Evolutionary conservation across 2,797 vertebrate genomes (phyloP).

Genomic region (Merluccius polli): DNA sequence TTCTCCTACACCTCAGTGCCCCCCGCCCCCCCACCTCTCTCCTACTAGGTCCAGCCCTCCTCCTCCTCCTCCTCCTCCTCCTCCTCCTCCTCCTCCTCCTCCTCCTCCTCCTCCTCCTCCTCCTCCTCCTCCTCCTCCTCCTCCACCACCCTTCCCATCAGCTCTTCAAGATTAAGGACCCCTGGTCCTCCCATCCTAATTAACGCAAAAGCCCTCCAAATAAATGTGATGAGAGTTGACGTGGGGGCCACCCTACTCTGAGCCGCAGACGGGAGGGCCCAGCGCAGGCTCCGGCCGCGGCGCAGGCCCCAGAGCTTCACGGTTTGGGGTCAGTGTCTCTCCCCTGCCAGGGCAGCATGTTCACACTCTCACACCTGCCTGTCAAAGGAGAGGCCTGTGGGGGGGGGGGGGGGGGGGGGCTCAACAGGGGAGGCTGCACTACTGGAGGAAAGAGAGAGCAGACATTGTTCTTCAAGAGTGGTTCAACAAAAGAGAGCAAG

Average conservation of each 20-base stretch:
- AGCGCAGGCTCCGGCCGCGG: slow-evolving; percentile 27
- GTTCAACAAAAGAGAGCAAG: no score
- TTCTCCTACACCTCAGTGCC: slow-evolving; percentile 24
- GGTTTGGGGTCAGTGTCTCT: slow-evolving; percentile 86
- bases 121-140: slow-evolving; percentile 19
- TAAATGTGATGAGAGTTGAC: slow-evolving; percentile 66
- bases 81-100: neutral
- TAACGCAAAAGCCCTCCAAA: slow-evolving; percentile 59
- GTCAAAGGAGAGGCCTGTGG: slow-evolving; percentile 76
- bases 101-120: slow-evolving; percentile 25
- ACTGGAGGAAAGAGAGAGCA: neutral
- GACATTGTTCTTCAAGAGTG: no score
- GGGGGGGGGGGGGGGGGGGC: slow-evolving; percentile 8
- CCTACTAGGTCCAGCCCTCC: neutral
- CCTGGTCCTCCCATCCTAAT: slow-evolving; percentile 45
- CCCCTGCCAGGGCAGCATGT: slow-evolving; percentile 72
- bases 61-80: slow-evolving; percentile 17
- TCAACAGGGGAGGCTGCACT: neutral
- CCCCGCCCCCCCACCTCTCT: slow-evolving; percentile 22
- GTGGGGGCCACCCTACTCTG: slow-evolving; percentile 26
- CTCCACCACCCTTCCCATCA: slow-evolving; percentile 25
- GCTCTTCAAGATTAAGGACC: neutral
- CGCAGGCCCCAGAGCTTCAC: slow-evolving; percentile 66
- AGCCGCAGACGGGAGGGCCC: slow-evolving; percentile 46
- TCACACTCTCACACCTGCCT: slow-evolving; percentile 82